Conservation (phyloP, 2,797 vertebrate genomes). For the Eospalax fontanierii region DNA sequence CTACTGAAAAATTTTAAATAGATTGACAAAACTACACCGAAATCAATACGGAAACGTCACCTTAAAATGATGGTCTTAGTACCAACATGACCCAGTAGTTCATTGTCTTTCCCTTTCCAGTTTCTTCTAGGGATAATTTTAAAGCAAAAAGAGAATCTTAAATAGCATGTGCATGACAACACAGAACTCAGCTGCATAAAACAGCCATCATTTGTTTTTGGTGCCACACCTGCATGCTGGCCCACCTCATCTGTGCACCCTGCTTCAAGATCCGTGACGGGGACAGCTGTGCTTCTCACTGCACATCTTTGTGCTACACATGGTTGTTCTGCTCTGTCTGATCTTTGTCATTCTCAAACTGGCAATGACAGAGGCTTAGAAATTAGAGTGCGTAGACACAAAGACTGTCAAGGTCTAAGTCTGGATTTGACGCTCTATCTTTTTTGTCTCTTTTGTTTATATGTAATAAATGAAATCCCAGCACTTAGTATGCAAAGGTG, state of each 20-base stretch:
- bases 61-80: slow-evolving; percentile 16
- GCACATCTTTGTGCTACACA: background rate
- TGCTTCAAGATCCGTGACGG: background rate
- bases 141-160: slow-evolving; percentile 28
- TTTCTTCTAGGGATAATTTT: slow-evolving; percentile 6
- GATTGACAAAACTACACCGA: background rate
- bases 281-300: background rate
- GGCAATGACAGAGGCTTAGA: background rate
- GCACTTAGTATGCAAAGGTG: no score
- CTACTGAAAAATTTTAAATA: background rate
- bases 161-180: background rate
- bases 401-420: background rate
- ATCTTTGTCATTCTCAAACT: background rate
- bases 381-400: no score
- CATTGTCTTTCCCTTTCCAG: background rate
- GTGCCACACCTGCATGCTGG: background rate
- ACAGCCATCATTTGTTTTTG: background rate
- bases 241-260: background rate
- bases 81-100: background rate
- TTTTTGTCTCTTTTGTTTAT: background rate
- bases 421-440: background rate
- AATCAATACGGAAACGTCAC: background rate
- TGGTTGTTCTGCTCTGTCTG: background rate
- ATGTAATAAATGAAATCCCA: background rate
- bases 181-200: background rate